Evolutionary conservation across 2,797 vertebrate genomes (phyloP), one percentile per base, ranked within the genome.

Genomic region (Fistularia tabacaria): DNA sequence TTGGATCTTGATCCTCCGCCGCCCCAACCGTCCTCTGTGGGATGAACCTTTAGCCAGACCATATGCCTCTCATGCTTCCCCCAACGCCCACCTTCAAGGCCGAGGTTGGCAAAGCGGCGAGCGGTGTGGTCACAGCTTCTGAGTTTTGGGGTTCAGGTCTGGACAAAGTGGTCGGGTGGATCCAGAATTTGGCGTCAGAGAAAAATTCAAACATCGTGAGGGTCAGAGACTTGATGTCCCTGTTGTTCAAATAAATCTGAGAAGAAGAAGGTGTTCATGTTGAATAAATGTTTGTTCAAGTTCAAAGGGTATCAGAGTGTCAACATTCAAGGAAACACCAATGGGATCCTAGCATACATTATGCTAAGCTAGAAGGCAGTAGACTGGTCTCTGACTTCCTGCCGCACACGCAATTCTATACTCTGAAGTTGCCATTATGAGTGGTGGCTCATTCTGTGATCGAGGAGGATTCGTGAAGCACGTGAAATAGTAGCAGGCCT

Each of bases 31-130:
- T 45, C 13, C 38, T 13, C 44, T 65, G 59, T 66, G 38, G 12
- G 15, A 7, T 25, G 4, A 15, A 40, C 11, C 14, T 1, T 6
- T 37, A 46, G 14, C 25, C 7, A 1, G 15, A 57, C 9, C 41
- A 49, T 51, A 11, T 52, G 37, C 54, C 59, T 3, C 48, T 73
- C 39, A 82, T 78, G 49, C 79, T 73, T 0, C 78, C 80, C 1
- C 51, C 59, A 1, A 79, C 78, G 1, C 74, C 76, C 14, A 60
- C 59, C 38, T n/a, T n/a, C 40, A 37, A 15, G 14, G 9, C 37
- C n/a, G 57, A n/a, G 15, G 47, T 54, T 36, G 62, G 5, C 10
- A 63, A 63, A n/a, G n/a, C n/a, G n/a, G n/a, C n/a, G n/a, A n/a
- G n/a, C n/a, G n/a, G n/a, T n/a, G n/a, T n/a, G n/a, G n/a, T n/a